phyloP scores from a whole-genome alignment of 2,113 vertebrate genomes.

The Elachura formosa region DNA sequence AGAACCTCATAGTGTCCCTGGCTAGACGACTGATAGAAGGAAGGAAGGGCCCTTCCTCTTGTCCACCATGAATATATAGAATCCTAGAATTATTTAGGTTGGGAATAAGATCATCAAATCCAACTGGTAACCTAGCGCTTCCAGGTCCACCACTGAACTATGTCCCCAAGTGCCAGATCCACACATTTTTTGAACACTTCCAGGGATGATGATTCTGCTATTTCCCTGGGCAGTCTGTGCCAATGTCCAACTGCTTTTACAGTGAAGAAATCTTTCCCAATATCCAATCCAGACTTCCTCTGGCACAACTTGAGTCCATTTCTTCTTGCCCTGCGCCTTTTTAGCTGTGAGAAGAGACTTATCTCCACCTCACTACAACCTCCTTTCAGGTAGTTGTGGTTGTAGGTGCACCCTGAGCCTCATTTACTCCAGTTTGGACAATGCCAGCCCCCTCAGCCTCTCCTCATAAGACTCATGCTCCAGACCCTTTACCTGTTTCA shows the following conservation, averaged over 20 bases:
- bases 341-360: not conserved
- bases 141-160: not conserved
- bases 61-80: not conserved
- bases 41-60: not conserved
- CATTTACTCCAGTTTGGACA: not conserved
- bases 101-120: not conserved
- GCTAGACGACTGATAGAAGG: not conserved
- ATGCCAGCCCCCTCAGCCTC: rapidly evolving
- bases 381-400: not conserved
- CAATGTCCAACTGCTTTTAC: not conserved
- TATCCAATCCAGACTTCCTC: not conserved
- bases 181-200: not conserved
- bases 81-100: not conserved
- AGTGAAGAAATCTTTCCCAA: not conserved
- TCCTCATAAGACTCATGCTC: not conserved
- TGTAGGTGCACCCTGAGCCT: not conserved
- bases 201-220: not conserved
- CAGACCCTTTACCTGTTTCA: not conserved
- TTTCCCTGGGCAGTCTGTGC: not conserved
- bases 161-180: not conserved
- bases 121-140: not conserved
- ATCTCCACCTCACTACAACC: no score
- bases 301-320: not conserved
- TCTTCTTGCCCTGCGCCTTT: not conserved
- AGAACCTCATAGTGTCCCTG: not conserved